Evolutionary conservation across 2,888 invertebrate species (phyloP).

Genomic region (Drosophila mulleri): DNA sequence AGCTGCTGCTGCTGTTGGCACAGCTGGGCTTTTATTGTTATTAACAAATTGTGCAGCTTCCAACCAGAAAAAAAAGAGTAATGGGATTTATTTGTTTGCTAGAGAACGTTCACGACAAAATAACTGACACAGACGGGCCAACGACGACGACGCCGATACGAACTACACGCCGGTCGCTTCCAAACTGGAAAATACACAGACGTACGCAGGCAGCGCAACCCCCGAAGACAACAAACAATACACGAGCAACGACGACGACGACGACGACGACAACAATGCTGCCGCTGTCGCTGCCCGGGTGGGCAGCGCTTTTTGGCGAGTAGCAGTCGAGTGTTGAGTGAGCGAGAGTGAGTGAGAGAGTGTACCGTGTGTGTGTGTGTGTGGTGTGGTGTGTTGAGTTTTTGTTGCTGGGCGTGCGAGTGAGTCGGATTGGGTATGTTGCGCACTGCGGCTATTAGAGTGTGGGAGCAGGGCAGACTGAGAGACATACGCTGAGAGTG

Average conservation of each 20-base stretch:
- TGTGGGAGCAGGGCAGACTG: conserved; percentile 61
- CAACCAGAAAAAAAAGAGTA: conserved; percentile 10
- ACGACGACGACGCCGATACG: conserved; percentile 83
- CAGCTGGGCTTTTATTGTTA: conserved; percentile 13
- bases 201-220: conserved; percentile 70
- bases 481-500: conserved; percentile 43
- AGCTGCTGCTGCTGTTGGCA: conserved; percentile 9
- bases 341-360: conserved; percentile 32
- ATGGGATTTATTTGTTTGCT: background rate
- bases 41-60: conserved; percentile 20
- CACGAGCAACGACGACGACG: conserved; percentile 1
- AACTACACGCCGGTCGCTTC: conserved; percentile 86
- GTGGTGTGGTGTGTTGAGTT: conserved; percentile 66
- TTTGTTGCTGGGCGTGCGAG: conserved; percentile 53
- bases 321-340: conserved; percentile 38
- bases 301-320: conserved; percentile 26
- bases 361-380: conserved; percentile 37
- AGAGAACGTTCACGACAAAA: conserved; percentile 47
- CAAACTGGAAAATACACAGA: conserved; percentile 85
- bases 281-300: conserved; percentile 12
- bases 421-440: conserved; percentile 55
- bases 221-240: conserved; percentile 54
- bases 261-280: conserved; percentile 1
- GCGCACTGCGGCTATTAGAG: conserved; percentile 30
- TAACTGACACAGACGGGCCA: conserved; percentile 43